A percentile compares a stretch with the other conserved stretches of the same genome.
phyloP scores from a whole-genome alignment of 2,113 vertebrate genomes.

The Oreochromis spilurus region DNA sequence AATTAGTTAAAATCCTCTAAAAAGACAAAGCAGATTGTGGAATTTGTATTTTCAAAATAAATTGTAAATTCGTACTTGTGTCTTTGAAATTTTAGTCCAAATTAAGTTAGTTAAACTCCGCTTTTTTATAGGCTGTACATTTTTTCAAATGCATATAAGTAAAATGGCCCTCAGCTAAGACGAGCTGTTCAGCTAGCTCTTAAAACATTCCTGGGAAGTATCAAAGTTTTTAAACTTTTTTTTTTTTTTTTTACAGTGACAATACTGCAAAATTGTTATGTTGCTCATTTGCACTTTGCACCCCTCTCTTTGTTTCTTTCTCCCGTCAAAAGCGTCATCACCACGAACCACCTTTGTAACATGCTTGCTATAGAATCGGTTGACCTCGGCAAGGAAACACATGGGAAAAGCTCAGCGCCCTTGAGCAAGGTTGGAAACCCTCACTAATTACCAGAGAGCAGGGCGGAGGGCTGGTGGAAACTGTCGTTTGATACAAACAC shows the following conservation, averaged over 20 bases:
- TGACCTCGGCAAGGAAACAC: slow-evolving; percentile 25
- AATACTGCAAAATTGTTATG: neutral
- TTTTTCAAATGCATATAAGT: neutral
- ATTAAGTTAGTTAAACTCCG: neutral
- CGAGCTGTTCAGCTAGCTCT: neutral
- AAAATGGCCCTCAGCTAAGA: neutral
- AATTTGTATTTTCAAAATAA: neutral
- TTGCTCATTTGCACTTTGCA: neutral
- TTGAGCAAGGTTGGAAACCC: slow-evolving; percentile 47
- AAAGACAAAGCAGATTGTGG: neutral
- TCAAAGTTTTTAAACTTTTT: neutral
- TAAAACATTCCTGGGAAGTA: neutral
- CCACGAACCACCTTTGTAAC: neutral
- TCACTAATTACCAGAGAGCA: slow-evolving; percentile 39
- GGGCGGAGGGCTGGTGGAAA: neutral
- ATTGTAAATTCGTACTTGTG: neutral
- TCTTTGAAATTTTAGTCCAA: neutral
- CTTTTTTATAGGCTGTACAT: neutral
- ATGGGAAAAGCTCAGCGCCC: slow-evolving; percentile 24
- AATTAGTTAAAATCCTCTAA: neutral
- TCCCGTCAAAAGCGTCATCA: neutral
- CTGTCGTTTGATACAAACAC: slow-evolving; percentile 31
- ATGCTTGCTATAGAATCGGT: neutral
- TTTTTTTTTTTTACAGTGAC: neutral
- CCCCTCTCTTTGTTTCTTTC: neutral